These are phyloP conservation scores for Seira sanloemensis DNA, from an alignment of 2,888 invertebrate genomes.

Conservation along the genomic window DNA sequence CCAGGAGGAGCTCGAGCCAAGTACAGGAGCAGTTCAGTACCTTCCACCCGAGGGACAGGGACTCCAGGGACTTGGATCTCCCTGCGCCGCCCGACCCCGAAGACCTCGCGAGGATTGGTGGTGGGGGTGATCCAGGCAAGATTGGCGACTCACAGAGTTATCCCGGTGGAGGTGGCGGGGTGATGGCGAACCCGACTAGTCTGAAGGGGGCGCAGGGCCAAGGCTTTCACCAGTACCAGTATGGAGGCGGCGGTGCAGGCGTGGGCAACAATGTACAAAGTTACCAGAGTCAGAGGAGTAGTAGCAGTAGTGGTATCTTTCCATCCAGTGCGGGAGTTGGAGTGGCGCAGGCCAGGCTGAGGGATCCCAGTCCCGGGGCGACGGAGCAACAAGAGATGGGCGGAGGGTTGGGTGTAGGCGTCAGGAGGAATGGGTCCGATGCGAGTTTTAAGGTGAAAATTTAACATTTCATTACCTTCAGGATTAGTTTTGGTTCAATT, in stretches of 20 bases:
- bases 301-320: conserved; percentile 25
- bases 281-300: conserved; percentile 40
- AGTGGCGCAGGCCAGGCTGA: conserved; percentile 42
- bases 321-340: conserved; percentile 25
- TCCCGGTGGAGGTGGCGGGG: conserved; percentile 26
- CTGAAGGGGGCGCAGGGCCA: conserved; percentile 55
- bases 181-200: conserved; percentile 66
- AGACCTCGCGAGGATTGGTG: conserved; percentile 54
- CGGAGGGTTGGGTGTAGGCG: conserved; percentile 66
- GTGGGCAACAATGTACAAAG: no score
- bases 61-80: conserved; percentile 38
- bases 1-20: conserved; percentile 66
- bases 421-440: conserved; percentile 84
- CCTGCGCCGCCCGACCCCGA: conserved; percentile 74
- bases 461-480: neutral
- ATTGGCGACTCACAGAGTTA: conserved; percentile 12
- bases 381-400: conserved; percentile 68
- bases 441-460: conserved; percentile 87
- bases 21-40: conserved; percentile 55
- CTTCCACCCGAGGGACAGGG: conserved; percentile 60
- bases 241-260: no score
- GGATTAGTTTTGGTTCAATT: neutral
- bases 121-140: conserved; percentile 10
- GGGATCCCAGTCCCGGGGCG: conserved; percentile 71
- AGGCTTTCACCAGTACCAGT: conserved; percentile 14